Percentiles rank a stretch among this genome's conserved stretches.
phyloP scores from a whole-genome alignment of 2,888 invertebrate genomes.

The Amphipyra tragopoginis region DNA sequence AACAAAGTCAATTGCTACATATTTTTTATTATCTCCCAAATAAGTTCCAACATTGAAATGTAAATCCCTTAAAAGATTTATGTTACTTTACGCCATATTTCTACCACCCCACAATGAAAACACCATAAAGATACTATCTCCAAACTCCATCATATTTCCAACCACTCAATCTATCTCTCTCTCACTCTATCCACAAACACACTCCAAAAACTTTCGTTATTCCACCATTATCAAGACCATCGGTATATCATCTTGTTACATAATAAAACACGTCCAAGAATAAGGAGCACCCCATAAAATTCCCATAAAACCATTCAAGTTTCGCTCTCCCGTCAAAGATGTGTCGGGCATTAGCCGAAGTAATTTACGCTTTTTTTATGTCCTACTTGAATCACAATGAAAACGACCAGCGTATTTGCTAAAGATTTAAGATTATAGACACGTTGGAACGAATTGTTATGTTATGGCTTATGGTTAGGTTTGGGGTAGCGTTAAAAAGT shows the following conservation, averaged over 20 bases:
- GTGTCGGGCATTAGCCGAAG: conserved; percentile 74
- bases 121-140: conserved; percentile 18
- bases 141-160: conserved; percentile 28
- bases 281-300: conserved; percentile 68
- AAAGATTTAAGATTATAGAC: conserved; percentile 62
- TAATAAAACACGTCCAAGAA: conserved; percentile 59
- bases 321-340: conserved; percentile 63
- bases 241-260: conserved; percentile 55
- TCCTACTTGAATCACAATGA: conserved; percentile 81
- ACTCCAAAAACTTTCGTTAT: conserved; percentile 18
- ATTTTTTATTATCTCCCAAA: background rate
- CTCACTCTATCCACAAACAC: no score
- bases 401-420: conserved; percentile 57
- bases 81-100: conserved; percentile 5
- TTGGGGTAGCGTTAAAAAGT: conserved; percentile 31
- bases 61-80: background rate
- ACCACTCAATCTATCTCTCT: no score
- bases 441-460: conserved; percentile 43
- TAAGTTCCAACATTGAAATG: background rate
- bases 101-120: conserved; percentile 23
- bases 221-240: conserved; percentile 41
- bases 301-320: conserved; percentile 70
- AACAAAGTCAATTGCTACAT: background rate
- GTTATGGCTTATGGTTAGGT: conserved; percentile 32
- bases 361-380: conserved; percentile 81